Percentiles rank a stretch among this genome's conserved stretches.
phyloP scores from a whole-genome alignment of 2,113 vertebrate genomes.

The Phylloscopus trochiloides region DNA sequence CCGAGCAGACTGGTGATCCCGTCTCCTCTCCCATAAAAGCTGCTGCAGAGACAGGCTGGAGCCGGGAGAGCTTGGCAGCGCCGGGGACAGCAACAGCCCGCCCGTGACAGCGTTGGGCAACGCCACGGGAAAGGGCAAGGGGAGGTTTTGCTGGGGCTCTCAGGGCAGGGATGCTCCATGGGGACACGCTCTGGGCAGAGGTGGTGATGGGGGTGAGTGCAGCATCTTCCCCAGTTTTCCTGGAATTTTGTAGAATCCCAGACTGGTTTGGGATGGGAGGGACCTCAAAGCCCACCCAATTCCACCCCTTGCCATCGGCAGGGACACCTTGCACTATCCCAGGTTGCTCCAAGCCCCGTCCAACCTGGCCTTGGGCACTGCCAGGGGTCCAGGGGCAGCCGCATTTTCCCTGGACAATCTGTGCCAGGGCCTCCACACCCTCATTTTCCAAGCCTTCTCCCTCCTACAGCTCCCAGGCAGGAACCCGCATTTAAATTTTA shows the following conservation, averaged over 20 bases:
- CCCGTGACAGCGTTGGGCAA: accelerated
- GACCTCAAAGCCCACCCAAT: not conserved
- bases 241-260: not conserved
- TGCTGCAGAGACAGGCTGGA: not conserved
- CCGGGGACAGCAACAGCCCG: not conserved
- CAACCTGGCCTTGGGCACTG: not conserved
- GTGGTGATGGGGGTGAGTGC: no score
- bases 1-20: not conserved
- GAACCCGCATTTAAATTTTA: not conserved
- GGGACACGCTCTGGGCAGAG: accelerated
- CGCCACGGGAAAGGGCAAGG: not conserved
- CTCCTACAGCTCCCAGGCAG: not conserved
- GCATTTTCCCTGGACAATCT: accelerated
- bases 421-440: accelerated
- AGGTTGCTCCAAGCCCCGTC: accelerated
- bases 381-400: not conserved
- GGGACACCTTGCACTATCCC: not conserved
- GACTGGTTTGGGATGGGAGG: not conserved
- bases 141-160: not conserved
- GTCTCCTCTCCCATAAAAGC: not conserved
- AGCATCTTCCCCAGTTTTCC: not conserved
- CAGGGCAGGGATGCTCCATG: accelerated
- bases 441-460: not conserved
- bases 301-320: not conserved
- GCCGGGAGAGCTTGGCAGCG: not conserved